These are phyloP conservation scores for Protonemura montana DNA, from an alignment of 2,888 invertebrate species.

Conservation along the genomic window DNA sequence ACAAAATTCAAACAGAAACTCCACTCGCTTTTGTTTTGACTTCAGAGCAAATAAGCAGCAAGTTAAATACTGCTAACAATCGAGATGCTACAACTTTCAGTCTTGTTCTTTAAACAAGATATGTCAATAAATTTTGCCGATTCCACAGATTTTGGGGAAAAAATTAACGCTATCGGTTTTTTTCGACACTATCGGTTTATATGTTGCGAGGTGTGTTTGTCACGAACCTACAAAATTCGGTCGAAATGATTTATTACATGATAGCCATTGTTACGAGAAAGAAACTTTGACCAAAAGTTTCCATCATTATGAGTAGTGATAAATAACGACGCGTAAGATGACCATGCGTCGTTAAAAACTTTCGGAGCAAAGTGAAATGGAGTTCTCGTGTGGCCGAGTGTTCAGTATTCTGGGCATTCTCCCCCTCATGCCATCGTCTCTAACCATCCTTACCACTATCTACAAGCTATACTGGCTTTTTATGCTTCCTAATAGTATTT, in stretches of 20 bases:
- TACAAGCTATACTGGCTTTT: constrained; percentile 21
- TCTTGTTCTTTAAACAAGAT: not conserved
- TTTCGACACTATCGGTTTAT: too few relatives aligned
- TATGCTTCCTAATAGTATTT: constrained; percentile 36
- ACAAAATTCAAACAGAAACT: not conserved
- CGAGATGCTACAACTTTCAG: not conserved
- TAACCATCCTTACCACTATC: constrained; percentile 12
- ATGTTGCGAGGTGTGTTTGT: not conserved
- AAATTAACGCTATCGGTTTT: too few relatives aligned
- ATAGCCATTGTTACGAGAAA: not conserved
- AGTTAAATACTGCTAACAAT: not conserved
- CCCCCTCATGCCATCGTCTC: not conserved
- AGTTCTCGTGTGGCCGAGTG: not conserved
- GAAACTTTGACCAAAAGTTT: not conserved
- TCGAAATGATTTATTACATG: not conserved
- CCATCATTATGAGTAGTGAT: constrained; percentile 12
- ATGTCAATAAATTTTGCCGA: not conserved
- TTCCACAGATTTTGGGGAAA: not conserved
- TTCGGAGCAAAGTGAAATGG: constrained; percentile 2
- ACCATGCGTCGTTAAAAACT: constrained; percentile 12
- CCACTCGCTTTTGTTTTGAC: not conserved
- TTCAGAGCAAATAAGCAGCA: not conserved
- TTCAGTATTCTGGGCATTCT: not conserved
- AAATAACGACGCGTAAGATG: constrained; percentile 12
- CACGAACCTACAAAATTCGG: not conserved